Base-by-base conservation (phyloP, 2,888 invertebrate species). In the Agrochola lychnidis region DNA sequence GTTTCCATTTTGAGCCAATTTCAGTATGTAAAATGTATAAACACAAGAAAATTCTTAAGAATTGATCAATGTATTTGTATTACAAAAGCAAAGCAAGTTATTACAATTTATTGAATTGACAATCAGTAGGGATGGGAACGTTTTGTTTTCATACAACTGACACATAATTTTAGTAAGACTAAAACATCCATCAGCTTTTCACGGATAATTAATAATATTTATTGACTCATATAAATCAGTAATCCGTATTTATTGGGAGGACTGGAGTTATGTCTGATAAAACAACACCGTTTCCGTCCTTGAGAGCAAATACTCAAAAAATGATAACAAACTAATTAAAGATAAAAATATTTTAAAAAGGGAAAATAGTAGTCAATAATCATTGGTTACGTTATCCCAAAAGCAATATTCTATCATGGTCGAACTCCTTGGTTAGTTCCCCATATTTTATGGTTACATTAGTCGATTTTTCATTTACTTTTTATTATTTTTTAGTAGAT, bases 1-100 rank as follows among this genome's bases (percentile, higher is more conserved):
- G 97, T 94, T 91, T 99, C 99, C 99, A 99, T 99, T 85, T 90
- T 95, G 66, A 16, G 42, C 10, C 4, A 72, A 75, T 70, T 69
- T 62, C 19, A 57, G 16, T 75, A 62, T 40, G 7, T 36, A 40
- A 56, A 66, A 68, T 62, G 36, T 80, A 19, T 36, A 56, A 59
- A 72, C 67, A 59, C 61, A 70, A 62, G 56, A 25, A 2, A 57
- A 70, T 62, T 57, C 62, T 36, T 45, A 68, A 25, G 22, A 36
- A 51, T 67, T 42, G 42, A 73, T 22, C 16, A 62, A 40, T 59
- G 1, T n/a, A 78, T 48, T 16, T 16, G 16, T 45, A 45, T 45
- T 45, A 51, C 4, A 36, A 66, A 56, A 36, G 14, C 42, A 67
- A 42, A 42, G 59, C 25, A 63, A 73, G 12, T 36, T 40, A 36